These are phyloP conservation scores for Uria lomvia DNA, from an alignment of 2,113 vertebrate genomes.

Conservation along the genomic window DNA sequence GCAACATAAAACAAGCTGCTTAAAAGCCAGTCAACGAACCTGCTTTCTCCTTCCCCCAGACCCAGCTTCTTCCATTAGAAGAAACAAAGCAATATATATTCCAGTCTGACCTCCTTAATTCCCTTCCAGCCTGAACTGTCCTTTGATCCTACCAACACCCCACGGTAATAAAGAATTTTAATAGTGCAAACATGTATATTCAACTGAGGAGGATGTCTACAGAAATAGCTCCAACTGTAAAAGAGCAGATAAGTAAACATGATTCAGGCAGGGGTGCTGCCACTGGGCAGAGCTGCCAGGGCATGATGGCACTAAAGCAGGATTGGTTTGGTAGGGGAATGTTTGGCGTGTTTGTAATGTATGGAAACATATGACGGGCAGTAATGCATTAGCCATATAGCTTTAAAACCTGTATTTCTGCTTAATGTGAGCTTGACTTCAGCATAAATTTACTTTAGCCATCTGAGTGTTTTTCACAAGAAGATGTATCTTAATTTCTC, in stretches of 20 bases:
- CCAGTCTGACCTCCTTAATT: not conserved
- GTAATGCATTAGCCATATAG: not conserved
- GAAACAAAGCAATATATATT: not conserved
- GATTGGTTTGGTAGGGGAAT: not conserved
- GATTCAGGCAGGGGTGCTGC: not conserved
- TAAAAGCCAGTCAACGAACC: not conserved
- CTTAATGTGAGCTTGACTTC: not conserved
- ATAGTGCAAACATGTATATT: not conserved
- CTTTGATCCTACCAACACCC: not conserved
- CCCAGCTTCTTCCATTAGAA: not conserved
- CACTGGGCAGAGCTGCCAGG: not conserved
- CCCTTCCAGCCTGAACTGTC: not conserved
- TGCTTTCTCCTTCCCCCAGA: not conserved
- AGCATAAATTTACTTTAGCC: not conserved
- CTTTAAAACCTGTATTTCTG: not conserved
- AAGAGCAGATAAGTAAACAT: not conserved
- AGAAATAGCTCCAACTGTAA: not conserved
- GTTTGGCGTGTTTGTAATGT: not conserved
- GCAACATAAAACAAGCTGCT: not conserved
- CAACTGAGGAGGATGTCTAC: not conserved
- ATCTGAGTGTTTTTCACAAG: not conserved
- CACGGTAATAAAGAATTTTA: not conserved
- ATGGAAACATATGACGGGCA: not conserved
- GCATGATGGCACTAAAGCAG: not conserved
- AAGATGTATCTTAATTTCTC: not conserved